These are phyloP conservation scores for Sebastes iracundus DNA, from an alignment of 2,797 vertebrate genomes.

Conservation along the genomic window DNA sequence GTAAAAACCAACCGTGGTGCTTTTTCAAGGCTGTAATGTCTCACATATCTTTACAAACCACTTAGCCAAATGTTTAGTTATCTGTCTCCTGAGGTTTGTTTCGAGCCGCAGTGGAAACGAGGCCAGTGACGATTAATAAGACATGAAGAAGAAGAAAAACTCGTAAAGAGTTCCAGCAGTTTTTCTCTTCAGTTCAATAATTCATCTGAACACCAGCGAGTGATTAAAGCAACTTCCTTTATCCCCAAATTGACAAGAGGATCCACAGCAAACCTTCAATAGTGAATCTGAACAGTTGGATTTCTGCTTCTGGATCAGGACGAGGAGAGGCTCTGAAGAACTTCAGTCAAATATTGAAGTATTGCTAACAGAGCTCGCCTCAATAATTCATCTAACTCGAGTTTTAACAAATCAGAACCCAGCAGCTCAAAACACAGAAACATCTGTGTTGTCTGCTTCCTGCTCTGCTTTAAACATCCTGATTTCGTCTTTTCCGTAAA, in stretches of 20 bases:
- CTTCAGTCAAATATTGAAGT: background rate
- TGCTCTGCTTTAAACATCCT: background rate
- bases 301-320: background rate
- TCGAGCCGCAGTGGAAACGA: background rate
- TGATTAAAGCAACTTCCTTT: background rate
- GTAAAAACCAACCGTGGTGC: background rate
- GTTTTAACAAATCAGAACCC: background rate
- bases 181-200: constrained; percentile 29
- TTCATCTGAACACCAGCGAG: constrained; percentile 21
- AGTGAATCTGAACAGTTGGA: background rate
- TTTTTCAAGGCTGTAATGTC: background rate
- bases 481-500: background rate
- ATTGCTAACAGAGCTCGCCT: background rate
- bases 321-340: background rate
- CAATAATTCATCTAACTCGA: background rate
- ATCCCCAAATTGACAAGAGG: background rate
- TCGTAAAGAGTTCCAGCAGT: constrained; percentile 5
- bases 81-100: background rate
- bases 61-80: background rate
- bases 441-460: background rate
- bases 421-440: background rate
- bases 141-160: background rate
- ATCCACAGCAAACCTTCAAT: background rate
- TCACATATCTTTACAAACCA: background rate
- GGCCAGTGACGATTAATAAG: background rate